Base-by-base conservation (phyloP, 2,797 vertebrate genomes). In the Enteromius viviparus region DNA sequence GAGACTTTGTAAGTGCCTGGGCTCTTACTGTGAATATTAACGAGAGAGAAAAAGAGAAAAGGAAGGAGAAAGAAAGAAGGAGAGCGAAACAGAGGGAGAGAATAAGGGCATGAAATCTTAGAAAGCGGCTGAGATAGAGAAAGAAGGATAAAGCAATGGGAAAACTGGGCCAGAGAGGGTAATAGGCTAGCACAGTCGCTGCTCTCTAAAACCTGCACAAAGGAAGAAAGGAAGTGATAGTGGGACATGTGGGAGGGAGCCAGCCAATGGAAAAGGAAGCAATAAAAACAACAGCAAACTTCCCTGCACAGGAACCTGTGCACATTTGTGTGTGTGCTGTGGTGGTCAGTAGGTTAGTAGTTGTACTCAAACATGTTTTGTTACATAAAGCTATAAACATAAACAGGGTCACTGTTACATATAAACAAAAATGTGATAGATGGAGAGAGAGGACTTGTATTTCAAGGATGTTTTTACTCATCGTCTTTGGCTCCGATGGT, bases 1-100 rank as follows among this genome's bases (percentile, higher is more conserved):
- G 91, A 91, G 87, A 90, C 88, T 89, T 91, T 91, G 92, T 92
- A 92, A 92, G 93, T 92, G 94, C 93, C 93, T 92, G 92, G 90
- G 87, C 89, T 93, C 93, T 92, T 93, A 94, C 93, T 93, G 92
- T 95, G 95, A 94, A 95, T 95, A 94, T 95, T 94, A 95, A 95
- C 92, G 92, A 94, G 92, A 91, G 87, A 91, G 78, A 85, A 87
- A 88, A 88, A 78, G 81, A 64, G 74, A 81, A 34, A 72, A 69
- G 42, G 17, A 65, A 53, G 81, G 71, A 75, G 29, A 71, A 64
- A 81, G 77, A 84, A 60, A 62, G 37, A 68, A 81, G 42, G 64
- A 84, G 42, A 69, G 47, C 42, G 45, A 85, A 51, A 68, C 51
- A 81, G 64, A 76, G 37, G 49, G 70, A 86, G 78, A 80, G 70